Evolutionary conservation across 37 sponge, comb jelly and placozoan species (phyloP), one percentile per base, ranked within the genome.

Genomic region (Crambe crambe): DNA sequence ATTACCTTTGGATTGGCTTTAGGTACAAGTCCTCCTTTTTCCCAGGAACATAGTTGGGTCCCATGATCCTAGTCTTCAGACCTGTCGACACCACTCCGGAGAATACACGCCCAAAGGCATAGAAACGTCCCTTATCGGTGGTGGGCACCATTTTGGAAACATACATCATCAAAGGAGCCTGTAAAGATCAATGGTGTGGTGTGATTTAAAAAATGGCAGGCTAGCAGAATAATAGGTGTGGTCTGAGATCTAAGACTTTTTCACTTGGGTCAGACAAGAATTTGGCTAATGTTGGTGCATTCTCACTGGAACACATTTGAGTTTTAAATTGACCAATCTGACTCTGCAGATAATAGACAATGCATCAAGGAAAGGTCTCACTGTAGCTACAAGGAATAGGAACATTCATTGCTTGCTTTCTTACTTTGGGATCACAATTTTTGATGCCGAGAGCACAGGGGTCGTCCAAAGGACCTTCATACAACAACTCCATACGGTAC

Each of bases 101-200:
- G 93, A 98, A 98, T 42, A 98, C 99, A 76, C 99, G 97, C 23
- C 99, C 99, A 85, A 98, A 98, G 65, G 97, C 99, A 80, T 98
- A 98, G 95, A 96, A 98, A 56, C 99, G 92, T 34, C 99, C 99
- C 76, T 94, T 93, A 74, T 98, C 99, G 54, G 85, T 76, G 27
- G 99, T 96, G 70, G 99, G 99, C 37, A 98, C 99, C 97, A 98
- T 96, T 82, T 96, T 98, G 63, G 86, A 84, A 64, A 98, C 79
- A 80, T 98, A 98, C 99, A 98, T 96, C 89, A 88, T 89, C 62
- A 98, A 81, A 0, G 90, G 99, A 47, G 90, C 99, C 95, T 98
- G 31, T 26, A 2, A 12, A 58, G 26, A 58, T 58, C 26, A 18
- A 51, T 15, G 15, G 54, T 51, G 54, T 18, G 15, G 15, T 51